phyloP scores from a whole-genome alignment of 1,140 invertebrate species.

The Drosophila ambigua region DNA sequence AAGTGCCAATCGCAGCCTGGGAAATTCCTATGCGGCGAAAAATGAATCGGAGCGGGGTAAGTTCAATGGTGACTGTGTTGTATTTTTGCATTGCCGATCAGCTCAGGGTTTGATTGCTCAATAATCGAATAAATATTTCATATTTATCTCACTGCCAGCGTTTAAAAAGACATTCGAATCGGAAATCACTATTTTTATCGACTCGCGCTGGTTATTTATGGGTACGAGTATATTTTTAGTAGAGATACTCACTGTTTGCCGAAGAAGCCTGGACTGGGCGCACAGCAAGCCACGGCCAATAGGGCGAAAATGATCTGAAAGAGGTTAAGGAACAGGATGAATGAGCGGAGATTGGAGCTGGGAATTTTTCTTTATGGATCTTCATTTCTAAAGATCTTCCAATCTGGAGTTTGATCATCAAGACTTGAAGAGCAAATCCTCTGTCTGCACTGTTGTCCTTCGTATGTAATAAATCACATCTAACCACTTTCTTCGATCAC shows the following conservation, averaged over 20 bases:
- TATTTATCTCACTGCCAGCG: conserved; percentile 34
- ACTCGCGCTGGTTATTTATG: conserved; percentile 32
- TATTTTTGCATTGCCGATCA: background rate
- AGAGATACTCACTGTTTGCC: conserved; percentile 75
- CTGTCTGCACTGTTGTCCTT: no score
- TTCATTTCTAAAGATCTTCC: background rate
- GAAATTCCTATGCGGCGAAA: conserved; percentile 65
- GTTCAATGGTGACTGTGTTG: conserved; percentile 50
- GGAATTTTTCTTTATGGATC: no score
- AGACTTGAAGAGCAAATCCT: no score
- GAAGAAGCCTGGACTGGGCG: conserved; percentile 77
- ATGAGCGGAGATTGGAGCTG: background rate
- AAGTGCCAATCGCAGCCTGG: conserved; percentile 54
- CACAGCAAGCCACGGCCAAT: conserved; percentile 68
- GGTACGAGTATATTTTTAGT: conserved; percentile 17
- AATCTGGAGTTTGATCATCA: no score
- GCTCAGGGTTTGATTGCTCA: conserved; percentile 68
- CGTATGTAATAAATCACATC: no score
- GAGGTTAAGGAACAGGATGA: conserved; percentile 16
- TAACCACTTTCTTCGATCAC: conserved; percentile 12
- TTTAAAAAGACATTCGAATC: conserved; percentile 69
- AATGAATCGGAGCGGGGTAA: conserved; percentile 45
- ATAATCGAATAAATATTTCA: conserved; percentile 68
- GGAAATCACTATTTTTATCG: conserved; percentile 57
- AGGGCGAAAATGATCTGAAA: conserved; percentile 71